These are phyloP conservation scores for Sarcophaga variegata DNA, from an alignment of 2,888 invertebrate species.

Conservation along the genomic window DNA sequence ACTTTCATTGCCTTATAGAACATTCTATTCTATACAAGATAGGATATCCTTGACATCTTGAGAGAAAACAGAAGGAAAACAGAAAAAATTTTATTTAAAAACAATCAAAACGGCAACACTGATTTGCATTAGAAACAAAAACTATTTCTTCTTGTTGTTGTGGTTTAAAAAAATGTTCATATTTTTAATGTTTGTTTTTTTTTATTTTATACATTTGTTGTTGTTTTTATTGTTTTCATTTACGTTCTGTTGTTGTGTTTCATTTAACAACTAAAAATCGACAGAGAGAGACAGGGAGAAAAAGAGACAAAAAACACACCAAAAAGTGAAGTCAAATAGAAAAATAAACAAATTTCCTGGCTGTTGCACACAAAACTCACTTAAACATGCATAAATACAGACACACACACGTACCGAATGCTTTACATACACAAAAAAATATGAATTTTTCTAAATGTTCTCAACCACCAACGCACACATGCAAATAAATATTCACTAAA, in stretches of 20 bases:
- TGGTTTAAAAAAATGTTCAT: background rate
- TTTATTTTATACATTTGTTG: background rate
- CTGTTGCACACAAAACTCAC: slow-evolving; percentile 34
- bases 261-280: too few relatives aligned
- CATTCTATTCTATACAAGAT: too few relatives aligned
- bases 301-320: slow-evolving; percentile 35
- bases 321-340: slow-evolving; percentile 60
- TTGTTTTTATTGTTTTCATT: background rate
- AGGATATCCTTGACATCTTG: too few relatives aligned
- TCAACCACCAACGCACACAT: background rate
- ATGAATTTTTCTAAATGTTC: slow-evolving; percentile 30
- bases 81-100: background rate
- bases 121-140: too few relatives aligned
- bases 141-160: too few relatives aligned
- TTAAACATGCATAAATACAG: slow-evolving; percentile 22
- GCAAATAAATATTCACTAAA: slow-evolving; percentile 3
- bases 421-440: slow-evolving; percentile 19
- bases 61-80: background rate
- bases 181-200: background rate
- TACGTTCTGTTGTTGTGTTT: too few relatives aligned
- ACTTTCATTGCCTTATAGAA: too few relatives aligned
- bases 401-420: background rate
- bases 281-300: too few relatives aligned
- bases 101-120: too few relatives aligned
- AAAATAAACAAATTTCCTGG: slow-evolving; percentile 58